These are phyloP conservation scores for Drosophila koepferae DNA, from an alignment of 2,888 invertebrate genomes.

Conservation along the genomic window DNA sequence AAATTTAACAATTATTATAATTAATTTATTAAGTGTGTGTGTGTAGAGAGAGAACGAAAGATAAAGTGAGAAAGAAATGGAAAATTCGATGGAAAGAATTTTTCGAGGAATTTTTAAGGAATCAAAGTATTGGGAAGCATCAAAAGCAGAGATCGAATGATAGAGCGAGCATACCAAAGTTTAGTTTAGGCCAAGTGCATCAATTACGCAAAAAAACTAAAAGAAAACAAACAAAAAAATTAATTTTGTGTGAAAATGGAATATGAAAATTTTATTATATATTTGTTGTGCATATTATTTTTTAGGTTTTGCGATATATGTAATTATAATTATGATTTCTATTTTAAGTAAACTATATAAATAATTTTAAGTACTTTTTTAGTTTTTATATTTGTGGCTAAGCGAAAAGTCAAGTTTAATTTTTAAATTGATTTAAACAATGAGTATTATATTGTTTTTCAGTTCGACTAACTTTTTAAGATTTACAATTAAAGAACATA, in stretches of 20 bases:
- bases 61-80: constrained; percentile 13
- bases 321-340: constrained; percentile 41
- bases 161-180: constrained; percentile 71
- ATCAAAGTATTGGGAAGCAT: constrained; percentile 6
- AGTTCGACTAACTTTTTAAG: constrained; percentile 57
- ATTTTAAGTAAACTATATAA: constrained; percentile 13
- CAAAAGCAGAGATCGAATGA: not conserved
- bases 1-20: constrained; percentile 72
- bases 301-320: constrained; percentile 33
- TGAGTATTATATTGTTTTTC: constrained; percentile 53
- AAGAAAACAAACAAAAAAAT: not conserved
- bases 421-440: constrained; percentile 29
- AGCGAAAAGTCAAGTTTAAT: constrained; percentile 56
- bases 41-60: not conserved
- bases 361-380: constrained; percentile 17
- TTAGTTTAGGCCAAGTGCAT: constrained; percentile 67
- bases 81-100: not conserved
- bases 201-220: constrained; percentile 46
- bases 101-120: constrained; percentile 27
- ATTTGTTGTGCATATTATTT: constrained; percentile 59
- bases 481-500: constrained; percentile 45
- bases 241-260: constrained; percentile 37
- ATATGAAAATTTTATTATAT: constrained; percentile 14
- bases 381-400: constrained; percentile 18
- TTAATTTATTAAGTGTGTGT: constrained; percentile 65